Evolutionary conservation across 2,797 vertebrate species (phyloP).

Genomic region (Choloepus didactylus): DNA sequence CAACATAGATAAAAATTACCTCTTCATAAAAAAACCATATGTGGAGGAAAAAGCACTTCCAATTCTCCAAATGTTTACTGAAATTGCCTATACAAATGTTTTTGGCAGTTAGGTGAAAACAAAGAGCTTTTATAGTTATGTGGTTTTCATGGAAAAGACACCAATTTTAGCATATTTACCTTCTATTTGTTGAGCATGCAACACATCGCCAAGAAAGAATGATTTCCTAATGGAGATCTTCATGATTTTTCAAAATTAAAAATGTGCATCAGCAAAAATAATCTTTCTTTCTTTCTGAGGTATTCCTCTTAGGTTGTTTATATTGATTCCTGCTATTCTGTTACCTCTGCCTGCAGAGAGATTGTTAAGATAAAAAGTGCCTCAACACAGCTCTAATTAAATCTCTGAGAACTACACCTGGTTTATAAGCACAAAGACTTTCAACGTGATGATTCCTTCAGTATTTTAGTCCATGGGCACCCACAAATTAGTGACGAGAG

Average conservation of each 20-base stretch:
- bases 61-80: slow-evolving; percentile 79
- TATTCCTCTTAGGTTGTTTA: slow-evolving; percentile 73
- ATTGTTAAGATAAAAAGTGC: slow-evolving; percentile 75
- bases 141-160: slow-evolving; percentile 51
- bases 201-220: slow-evolving; percentile 44
- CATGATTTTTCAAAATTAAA: slow-evolving; percentile 80
- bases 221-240: slow-evolving; percentile 71
- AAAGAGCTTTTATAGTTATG: slow-evolving; percentile 70
- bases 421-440: slow-evolving; percentile 58
- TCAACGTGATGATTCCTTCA: slow-evolving; percentile 54
- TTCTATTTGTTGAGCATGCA: slow-evolving; percentile 70
- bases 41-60: slow-evolving; percentile 77
- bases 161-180: slow-evolving; percentile 73
- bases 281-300: slow-evolving; percentile 70
- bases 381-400: slow-evolving; percentile 78
- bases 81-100: slow-evolving; percentile 82
- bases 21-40: slow-evolving; percentile 83
- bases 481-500: slow-evolving; percentile 51
- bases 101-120: slow-evolving; percentile 65
- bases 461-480: slow-evolving; percentile 19
- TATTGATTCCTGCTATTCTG: slow-evolving; percentile 67
- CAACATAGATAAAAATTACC: slow-evolving; percentile 83
- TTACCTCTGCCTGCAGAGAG: slow-evolving; percentile 77
- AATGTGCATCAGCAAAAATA: slow-evolving; percentile 75
- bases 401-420: slow-evolving; percentile 57